Evolutionary conservation across 2,797 vertebrate species (phyloP).

Genomic region (Gallirallus australis): DNA sequence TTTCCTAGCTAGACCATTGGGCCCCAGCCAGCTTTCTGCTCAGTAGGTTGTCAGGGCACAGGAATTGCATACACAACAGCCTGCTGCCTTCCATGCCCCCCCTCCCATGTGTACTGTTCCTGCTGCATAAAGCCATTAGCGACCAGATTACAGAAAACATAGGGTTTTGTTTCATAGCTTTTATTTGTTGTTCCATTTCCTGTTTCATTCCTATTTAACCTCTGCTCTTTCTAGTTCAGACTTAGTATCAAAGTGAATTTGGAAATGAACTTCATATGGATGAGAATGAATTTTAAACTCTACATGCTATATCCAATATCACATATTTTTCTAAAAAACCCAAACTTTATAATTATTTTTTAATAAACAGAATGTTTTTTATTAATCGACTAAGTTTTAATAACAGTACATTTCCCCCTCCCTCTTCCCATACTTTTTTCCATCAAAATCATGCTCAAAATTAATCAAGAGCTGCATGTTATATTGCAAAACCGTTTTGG

Average conservation of each 20-base stretch:
- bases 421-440: not conserved
- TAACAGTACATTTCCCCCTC: not conserved
- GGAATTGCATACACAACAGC: not conserved
- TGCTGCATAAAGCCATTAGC: constrained; percentile 62
- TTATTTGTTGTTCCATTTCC: constrained; percentile 80
- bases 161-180: constrained; percentile 61
- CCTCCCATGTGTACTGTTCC: not conserved
- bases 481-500: not conserved
- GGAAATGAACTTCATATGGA: constrained; percentile 68
- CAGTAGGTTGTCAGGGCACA: constrained; percentile 9
- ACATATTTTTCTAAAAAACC: not conserved
- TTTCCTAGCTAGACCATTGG: constrained; percentile 43
- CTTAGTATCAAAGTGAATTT: constrained; percentile 64
- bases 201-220: constrained; percentile 70
- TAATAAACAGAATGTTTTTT: constrained; percentile 25
- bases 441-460: not conserved
- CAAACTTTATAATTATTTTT: constrained; percentile 14
- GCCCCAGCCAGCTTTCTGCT: constrained; percentile 40
- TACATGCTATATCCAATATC: not conserved
- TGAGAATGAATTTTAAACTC: constrained; percentile 31
- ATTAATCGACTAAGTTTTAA: constrained; percentile 13
- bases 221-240: constrained; percentile 54
- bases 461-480: not conserved
- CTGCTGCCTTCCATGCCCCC: not conserved
- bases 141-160: constrained; percentile 63